Percentiles rank a stretch among this genome's conserved stretches.
Conservation (phyloP, 2,113 vertebrate genomes). For the Trematomus loennbergii region DNA sequence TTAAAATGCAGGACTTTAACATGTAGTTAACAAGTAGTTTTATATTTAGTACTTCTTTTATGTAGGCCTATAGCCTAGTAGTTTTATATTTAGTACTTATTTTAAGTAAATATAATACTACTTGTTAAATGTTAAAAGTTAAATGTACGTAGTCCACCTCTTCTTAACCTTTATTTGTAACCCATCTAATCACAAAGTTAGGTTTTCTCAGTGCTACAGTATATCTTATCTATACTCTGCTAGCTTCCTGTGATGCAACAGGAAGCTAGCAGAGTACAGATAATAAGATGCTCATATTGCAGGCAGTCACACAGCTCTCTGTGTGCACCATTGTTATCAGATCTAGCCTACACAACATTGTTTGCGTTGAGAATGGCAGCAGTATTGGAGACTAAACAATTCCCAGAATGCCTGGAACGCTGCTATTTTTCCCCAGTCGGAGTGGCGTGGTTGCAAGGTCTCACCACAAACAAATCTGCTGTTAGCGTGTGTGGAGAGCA, state of each 20-base stretch:
- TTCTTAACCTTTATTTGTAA: constrained; percentile 25
- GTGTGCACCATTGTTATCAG: constrained; percentile 38
- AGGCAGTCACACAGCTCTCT: constrained; percentile 32
- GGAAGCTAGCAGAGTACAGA: too few relatives aligned
- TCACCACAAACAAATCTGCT: constrained; percentile 50
- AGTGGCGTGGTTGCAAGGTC: constrained; percentile 51
- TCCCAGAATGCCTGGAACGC: constrained; percentile 74
- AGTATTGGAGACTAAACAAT: constrained; percentile 67
- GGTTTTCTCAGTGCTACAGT: not conserved
- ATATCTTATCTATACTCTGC: not conserved
- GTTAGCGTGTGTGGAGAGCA: constrained; percentile 36
- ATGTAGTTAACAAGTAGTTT: too few relatives aligned
- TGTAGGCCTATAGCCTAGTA: too few relatives aligned
- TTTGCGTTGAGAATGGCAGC: constrained; percentile 52
- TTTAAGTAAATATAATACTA: too few relatives aligned
- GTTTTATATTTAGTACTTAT: too few relatives aligned
- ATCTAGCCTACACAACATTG: constrained; percentile 54
- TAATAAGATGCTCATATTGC: not conserved
- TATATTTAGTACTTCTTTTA: too few relatives aligned
- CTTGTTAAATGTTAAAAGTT: too few relatives aligned
- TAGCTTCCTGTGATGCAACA: not conserved
- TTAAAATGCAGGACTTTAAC: too few relatives aligned
- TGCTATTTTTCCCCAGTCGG: constrained; percentile 44
- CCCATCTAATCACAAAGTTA: not conserved
- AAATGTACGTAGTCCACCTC: too few relatives aligned